Base-by-base conservation (phyloP, 2,888 invertebrate genomes). In the Cheilosia soror region DNA sequence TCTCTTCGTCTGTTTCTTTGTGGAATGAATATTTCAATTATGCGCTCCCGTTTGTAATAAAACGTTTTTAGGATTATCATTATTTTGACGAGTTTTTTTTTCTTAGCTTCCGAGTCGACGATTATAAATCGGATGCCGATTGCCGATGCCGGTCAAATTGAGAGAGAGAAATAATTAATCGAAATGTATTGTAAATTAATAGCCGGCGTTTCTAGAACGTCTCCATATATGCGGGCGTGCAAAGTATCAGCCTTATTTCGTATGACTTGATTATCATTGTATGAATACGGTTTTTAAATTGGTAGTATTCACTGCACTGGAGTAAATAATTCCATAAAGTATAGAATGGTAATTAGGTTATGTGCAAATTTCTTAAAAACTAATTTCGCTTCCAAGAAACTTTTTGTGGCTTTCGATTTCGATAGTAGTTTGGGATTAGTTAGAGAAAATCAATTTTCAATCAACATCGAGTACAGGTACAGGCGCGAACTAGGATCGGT, bases 21-120 rank as follows among this genome's bases (percentile, higher is more conserved):
- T 79, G 72, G 47, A 15, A 57, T 57, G 33, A 53, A 53, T 63
- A 40, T 77, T 65, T 42, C 49, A 62, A 69, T 73, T 73, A 53
- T 55, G 33, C 13, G 57, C 63, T 5, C 3, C 37, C 40, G 25
- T 44, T 71, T 71, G n/a, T 53, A 33, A 66, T 40, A 37, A 60
- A 42, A 31, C 9, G 15, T 49, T 65, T 66, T 20, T 20, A n/a
- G 40, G 51, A 72, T 53, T 72, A 72, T 60, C 40, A 58, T 62
- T 72, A 69, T 62, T 40, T 72, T 5, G 44, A 49, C 4, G 31
- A 13, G 31, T 3, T 47, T 27, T 51, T 65, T 27, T 31, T 51
- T 37, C 33, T 49, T 13, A 4, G 4, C 31, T 47, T 20, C 2
- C 11, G 15, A 49, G 25, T 20, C 5, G 55, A 25, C 29, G 6